Percentiles rank a stretch among this genome's conserved stretches.
Evolutionary conservation across 2,888 invertebrate species (phyloP).

Genomic region (Drosophila putrida): DNA sequence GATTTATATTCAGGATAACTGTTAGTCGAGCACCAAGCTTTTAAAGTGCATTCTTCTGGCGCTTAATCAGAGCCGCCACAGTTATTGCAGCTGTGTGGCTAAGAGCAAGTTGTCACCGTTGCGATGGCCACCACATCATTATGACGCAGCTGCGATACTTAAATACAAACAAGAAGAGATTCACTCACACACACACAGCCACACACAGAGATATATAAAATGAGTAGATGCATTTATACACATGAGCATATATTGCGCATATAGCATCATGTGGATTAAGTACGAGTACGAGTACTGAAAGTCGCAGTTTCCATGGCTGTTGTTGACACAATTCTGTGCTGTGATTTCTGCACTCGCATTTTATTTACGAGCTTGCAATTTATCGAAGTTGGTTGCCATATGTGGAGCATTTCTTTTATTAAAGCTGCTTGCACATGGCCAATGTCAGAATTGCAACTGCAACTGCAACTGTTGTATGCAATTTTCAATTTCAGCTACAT

Average conservation of each 20-base stretch:
- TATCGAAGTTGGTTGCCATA: conserved; percentile 53
- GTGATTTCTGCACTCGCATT: conserved; percentile 52
- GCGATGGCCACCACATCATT: conserved; percentile 54
- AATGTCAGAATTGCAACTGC: conserved; percentile 42
- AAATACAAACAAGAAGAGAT: conserved; percentile 24
- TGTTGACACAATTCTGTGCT: conserved; percentile 74
- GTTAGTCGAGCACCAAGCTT: neutral
- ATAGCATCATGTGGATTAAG: conserved; percentile 16
- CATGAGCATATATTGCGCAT: neutral
- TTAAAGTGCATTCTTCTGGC: conserved; percentile 8
- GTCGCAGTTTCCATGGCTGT: conserved; percentile 43
- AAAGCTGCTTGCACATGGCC: conserved; percentile 57
- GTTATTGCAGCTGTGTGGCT: conserved; percentile 47
- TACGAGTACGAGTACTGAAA: conserved; percentile 20
- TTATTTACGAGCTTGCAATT: conserved; percentile 71
- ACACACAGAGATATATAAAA: neutral
- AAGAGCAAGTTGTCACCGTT: conserved; percentile 36
- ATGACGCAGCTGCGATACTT: conserved; percentile 50
- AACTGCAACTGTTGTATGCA: conserved; percentile 10
- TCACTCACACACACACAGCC: neutral
- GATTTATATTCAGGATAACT: conserved; percentile 16
- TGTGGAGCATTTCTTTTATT: conserved; percentile 42
- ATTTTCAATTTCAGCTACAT: conserved; percentile 39
- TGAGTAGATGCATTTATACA: conserved; percentile 19
- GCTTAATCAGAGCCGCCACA: conserved; percentile 47